Evolutionary conservation across 1,140 invertebrate species (phyloP), one percentile per base, ranked within the genome.

Genomic region (Ceratoteleas bidentatus): DNA sequence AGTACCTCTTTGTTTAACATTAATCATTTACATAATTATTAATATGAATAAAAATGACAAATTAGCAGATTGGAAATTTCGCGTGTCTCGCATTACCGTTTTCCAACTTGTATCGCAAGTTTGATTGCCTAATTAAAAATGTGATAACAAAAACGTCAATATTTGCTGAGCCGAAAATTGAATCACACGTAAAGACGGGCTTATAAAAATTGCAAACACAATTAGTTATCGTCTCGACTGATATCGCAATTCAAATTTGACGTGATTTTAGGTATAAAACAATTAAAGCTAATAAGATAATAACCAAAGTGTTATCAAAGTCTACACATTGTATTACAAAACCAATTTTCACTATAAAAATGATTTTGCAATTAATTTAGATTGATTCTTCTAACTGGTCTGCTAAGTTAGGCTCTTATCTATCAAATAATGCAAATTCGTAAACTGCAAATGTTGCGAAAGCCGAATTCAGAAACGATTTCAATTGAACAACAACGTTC

Each of bases 141-240:
- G 73, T 10, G 73, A 76, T 76, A 76, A 76, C 45, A 61, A 68
- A 62, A 49, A 9, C 8, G 73, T 76, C 53, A 76, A 76, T 68
- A 68, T 66, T 76, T 76, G 16, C 43, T 3, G 5, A 66, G 40
- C 8, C 47, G 47, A 68, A 66, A 66, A 64, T 65, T 75, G 66
- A 66, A 66, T 66, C 45, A 60, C 14, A 33, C 14, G 24, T n/a
- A 6, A 9, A 58, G 15, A 58, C 14, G 49, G 11, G 15, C 9
- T n/a, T 24, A 16, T 50, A 56, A 49, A 64, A 40, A 49, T 45
- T 16, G 16, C 56, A 64, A 74, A 57, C 53, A 57, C 33, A 47
- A 54, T 64, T 73, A 47, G 50, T 64, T 57, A 65, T 65, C 70
- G 32, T 56, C 56, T 5, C 8, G 50, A 16, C 45, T 68, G 54